Evolutionary conservation across 2,797 vertebrate genomes (phyloP).

Genomic region (Peromyscus melanophrys): DNA sequence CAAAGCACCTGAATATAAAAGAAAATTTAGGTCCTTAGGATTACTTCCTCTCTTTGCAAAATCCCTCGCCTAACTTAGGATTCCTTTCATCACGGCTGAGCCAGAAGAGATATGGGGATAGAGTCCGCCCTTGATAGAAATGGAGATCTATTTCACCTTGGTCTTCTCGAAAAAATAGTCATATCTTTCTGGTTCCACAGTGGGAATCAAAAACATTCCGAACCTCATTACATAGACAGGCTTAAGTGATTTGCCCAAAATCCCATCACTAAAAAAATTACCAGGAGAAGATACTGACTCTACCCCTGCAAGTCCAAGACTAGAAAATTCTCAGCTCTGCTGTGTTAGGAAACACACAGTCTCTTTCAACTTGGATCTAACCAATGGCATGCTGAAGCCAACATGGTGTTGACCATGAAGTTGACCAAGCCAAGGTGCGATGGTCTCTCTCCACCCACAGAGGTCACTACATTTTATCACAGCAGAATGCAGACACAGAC

Average conservation of each 20-base stretch:
- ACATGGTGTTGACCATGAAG: not conserved
- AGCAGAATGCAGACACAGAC: not conserved
- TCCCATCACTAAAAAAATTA: slow-evolving; percentile 39
- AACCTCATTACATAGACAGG: slow-evolving; percentile 58
- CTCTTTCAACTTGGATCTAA: not conserved
- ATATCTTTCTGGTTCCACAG: slow-evolving; percentile 37
- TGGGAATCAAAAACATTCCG: slow-evolving; percentile 20
- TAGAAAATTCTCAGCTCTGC: not conserved
- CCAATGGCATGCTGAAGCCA: not conserved
- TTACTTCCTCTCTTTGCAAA: slow-evolving; percentile 42
- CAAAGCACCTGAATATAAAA: slow-evolving; percentile 11
- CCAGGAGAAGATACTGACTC: not conserved
- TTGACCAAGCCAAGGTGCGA: not conserved
- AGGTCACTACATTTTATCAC: not conserved
- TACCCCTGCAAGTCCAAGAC: not conserved
- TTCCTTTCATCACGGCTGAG: slow-evolving; percentile 37
- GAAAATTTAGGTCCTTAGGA: not conserved
- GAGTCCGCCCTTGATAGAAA: not conserved
- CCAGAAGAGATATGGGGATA: not conserved
- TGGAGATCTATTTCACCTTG: not conserved
- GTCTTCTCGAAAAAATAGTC: slow-evolving; percentile 34
- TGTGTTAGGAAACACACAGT: not conserved
- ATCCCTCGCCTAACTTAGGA: slow-evolving; percentile 39
- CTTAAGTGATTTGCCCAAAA: slow-evolving; percentile 61
- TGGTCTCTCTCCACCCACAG: not conserved